Conservation (phyloP, 1,140 invertebrate genomes). For the Eulimnadia texana region DNA sequence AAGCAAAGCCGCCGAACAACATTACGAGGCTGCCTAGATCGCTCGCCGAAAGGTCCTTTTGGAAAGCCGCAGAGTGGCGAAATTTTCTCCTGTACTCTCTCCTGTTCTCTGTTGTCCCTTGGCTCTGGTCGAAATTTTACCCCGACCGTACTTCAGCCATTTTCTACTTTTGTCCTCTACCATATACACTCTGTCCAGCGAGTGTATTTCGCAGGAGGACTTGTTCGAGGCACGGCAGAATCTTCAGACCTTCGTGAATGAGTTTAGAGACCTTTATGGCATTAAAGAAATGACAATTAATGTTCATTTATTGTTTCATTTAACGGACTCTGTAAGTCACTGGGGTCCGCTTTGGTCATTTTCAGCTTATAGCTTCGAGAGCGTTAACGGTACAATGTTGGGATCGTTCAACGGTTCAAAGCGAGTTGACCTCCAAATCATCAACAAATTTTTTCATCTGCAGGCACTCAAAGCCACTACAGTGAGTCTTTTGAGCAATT, state of each 20-base stretch:
- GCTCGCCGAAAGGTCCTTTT: constrained; percentile 21
- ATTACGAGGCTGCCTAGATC: constrained; percentile 21
- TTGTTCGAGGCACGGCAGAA: constrained; percentile 16
- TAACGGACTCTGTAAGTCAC: constrained; percentile 16
- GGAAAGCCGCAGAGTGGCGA: constrained; percentile 26
- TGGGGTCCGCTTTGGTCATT: constrained; percentile 21
- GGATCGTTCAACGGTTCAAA: neutral
- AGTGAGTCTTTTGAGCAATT: neutral
- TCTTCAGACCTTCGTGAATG: constrained; percentile 20
- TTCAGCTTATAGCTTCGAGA: constrained; percentile 19
- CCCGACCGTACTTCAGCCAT: constrained; percentile 21
- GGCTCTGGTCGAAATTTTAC: constrained; percentile 17
- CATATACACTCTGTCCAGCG: constrained; percentile 19
- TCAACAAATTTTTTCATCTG: neutral
- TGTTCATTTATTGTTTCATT: constrained; percentile 21
- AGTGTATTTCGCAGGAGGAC: constrained; percentile 18
- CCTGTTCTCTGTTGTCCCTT: constrained; percentile 22
- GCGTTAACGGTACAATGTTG: constrained; percentile 13
- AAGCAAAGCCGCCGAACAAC: constrained; percentile 19
- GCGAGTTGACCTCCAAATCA: neutral
- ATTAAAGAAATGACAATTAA: constrained; percentile 20
- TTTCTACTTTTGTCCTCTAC: constrained; percentile 21
- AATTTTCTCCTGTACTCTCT: too few relatives aligned
- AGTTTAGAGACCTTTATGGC: constrained; percentile 19
- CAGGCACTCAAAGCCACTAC: neutral